Evolutionary conservation across 2,797 vertebrate genomes (phyloP).

Genomic region (Anableps anableps): DNA sequence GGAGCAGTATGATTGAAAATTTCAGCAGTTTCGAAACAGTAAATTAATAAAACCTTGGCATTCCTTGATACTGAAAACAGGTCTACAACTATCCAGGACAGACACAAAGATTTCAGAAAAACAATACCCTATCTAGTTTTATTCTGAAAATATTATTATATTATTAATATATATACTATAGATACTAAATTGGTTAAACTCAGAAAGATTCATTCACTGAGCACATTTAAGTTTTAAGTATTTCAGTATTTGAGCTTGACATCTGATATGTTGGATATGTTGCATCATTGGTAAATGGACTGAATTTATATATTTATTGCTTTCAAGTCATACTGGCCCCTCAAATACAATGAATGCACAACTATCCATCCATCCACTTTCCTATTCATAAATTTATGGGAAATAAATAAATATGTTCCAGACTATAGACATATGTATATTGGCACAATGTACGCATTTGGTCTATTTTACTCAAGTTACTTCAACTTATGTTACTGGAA

Average conservation of each 20-base stretch:
- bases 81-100: not conserved
- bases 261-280: not conserved
- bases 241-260: not conserved
- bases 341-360: not conserved
- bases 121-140: not conserved
- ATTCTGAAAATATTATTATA: not conserved
- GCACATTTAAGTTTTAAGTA: too few relatives aligned
- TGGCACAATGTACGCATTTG: not conserved
- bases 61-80: not conserved
- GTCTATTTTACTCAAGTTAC: not conserved
- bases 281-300: too few relatives aligned
- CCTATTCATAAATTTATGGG: too few relatives aligned
- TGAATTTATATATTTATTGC: too few relatives aligned
- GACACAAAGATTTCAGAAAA: slow-evolving; percentile 1
- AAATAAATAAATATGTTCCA: not conserved
- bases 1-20: not conserved
- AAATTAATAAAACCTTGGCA: not conserved
- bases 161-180: not conserved
- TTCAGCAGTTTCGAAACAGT: not conserved
- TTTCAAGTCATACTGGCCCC: not conserved
- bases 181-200: too few relatives aligned
- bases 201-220: not conserved
- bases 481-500: not conserved
- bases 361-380: not conserved
- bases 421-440: too few relatives aligned